Conservation (phyloP, 2,888 invertebrate genomes). For the Tetrapedia diversipes region DNA sequence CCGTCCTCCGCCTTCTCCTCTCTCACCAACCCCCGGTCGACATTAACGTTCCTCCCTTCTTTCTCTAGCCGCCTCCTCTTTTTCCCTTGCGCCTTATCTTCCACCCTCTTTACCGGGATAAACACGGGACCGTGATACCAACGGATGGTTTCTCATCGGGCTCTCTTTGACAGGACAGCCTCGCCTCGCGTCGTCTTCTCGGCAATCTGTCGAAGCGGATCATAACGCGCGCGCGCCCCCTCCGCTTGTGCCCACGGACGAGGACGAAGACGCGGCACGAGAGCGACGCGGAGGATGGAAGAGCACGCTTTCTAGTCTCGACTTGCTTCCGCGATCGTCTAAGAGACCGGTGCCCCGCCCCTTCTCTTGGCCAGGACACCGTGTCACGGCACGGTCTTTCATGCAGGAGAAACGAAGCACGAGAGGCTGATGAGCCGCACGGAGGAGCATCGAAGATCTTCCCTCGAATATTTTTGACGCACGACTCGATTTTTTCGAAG, state of each 20-base stretch:
- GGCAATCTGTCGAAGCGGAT: constrained; percentile 66
- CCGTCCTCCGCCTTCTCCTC: background rate
- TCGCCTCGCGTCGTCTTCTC: constrained; percentile 52
- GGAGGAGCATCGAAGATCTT: constrained; percentile 37
- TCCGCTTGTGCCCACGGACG: constrained; percentile 23
- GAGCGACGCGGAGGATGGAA: constrained; percentile 1
- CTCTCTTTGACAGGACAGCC: constrained; percentile 60
- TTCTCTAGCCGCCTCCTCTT: constrained; percentile 25
- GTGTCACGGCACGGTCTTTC: constrained; percentile 28
- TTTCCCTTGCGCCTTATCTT: constrained; percentile 48
- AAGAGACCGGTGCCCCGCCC: constrained; percentile 8
- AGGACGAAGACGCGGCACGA: background rate
- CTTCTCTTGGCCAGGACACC: constrained; percentile 7
- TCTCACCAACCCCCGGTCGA: constrained; percentile 21
- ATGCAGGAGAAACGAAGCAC: constrained; percentile 21
- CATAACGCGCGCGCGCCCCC: constrained; percentile 59
- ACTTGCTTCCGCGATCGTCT: constrained; percentile 47
- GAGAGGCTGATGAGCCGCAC: constrained; percentile 56
- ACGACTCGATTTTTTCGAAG: constrained; percentile 9
- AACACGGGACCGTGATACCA: constrained; percentile 59
- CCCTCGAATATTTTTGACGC: constrained; percentile 49
- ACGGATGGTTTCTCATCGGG: constrained; percentile 60
- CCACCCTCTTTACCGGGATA: constrained; percentile 51
- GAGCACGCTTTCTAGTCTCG: constrained; percentile 49
- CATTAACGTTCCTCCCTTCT: constrained; percentile 49